A percentile compares a stretch with the other conserved stretches of the same genome.
phyloP scores from a whole-genome alignment of 2,797 vertebrate species.

The Acridotheres tristis region DNA sequence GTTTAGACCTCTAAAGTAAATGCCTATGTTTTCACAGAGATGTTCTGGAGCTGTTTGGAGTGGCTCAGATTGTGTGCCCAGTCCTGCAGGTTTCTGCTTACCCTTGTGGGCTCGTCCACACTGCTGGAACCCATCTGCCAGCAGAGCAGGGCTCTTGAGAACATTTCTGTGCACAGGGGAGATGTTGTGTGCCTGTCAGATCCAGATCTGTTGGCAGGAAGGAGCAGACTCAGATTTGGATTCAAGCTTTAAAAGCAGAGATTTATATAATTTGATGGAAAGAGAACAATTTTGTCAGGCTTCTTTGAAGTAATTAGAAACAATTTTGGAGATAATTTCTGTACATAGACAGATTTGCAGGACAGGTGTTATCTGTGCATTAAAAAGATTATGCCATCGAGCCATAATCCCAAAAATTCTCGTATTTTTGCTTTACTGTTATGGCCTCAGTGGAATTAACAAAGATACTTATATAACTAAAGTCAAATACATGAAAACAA shows the following conservation, averaged over 20 bases:
- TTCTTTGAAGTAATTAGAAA: not conserved
- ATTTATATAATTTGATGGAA: not conserved
- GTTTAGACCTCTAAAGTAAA: not conserved
- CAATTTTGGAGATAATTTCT: not conserved
- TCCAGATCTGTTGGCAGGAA: not conserved
- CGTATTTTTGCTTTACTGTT: not conserved
- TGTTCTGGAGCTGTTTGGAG: not conserved
- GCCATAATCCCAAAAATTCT: not conserved
- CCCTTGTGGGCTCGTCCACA: accelerated
- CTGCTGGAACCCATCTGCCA: not conserved
- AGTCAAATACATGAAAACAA: not conserved
- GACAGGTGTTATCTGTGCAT: not conserved
- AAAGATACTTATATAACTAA: not conserved
- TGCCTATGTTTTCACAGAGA: not conserved
- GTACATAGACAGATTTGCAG: not conserved
- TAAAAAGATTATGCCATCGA: not conserved
- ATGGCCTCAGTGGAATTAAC: not conserved
- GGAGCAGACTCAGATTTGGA: not conserved
- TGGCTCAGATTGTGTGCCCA: not conserved
- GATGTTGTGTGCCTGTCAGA: not conserved
- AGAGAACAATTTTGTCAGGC: not conserved
- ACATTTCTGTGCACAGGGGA: not conserved
- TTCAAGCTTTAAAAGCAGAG: not conserved
- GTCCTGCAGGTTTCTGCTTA: not conserved
- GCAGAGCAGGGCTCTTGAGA: not conserved